phyloP scores from a whole-genome alignment of 1,140 invertebrate species.

The Aphaenogaster floridana region DNA sequence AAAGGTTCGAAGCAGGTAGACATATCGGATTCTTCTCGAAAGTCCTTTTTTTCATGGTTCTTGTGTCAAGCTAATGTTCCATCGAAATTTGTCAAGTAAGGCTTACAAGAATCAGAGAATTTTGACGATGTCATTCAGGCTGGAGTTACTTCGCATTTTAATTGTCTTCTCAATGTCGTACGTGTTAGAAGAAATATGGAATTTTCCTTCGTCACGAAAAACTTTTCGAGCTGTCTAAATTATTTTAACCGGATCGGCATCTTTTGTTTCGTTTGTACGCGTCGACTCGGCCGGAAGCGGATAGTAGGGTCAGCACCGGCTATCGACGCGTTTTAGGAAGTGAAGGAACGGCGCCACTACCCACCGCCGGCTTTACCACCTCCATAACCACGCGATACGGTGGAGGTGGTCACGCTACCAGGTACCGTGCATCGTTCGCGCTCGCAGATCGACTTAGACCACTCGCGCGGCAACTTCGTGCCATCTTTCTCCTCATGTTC shows the following conservation, averaged over 20 bases:
- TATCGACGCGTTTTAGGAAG: constrained; percentile 71
- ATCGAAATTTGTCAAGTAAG: background rate
- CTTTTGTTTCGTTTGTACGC: constrained; percentile 48
- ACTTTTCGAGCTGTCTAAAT: background rate
- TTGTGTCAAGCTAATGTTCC: background rate
- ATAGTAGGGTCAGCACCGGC: constrained; percentile 59
- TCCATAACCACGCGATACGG: constrained; percentile 47
- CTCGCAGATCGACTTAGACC: constrained; percentile 72
- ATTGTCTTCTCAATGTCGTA: background rate
- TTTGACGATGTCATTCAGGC: background rate
- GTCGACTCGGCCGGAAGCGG: constrained; percentile 56
- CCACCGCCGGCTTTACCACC: constrained; percentile 55
- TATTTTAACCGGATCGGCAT: background rate
- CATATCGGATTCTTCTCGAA: background rate
- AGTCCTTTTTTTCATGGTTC: constrained; percentile 48
- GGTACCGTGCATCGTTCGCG: constrained; percentile 67
- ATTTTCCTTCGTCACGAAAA: background rate
- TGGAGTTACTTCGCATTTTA: background rate
- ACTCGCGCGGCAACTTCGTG: constrained; percentile 61
- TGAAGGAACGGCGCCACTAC: constrained; percentile 68
- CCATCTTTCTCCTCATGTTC: background rate
- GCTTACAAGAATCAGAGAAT: background rate
- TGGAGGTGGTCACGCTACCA: constrained; percentile 59
- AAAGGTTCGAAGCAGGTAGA: constrained; percentile 69
- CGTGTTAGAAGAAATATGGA: background rate